Evolutionary conservation across 2,113 vertebrate genomes (phyloP), one percentile per base, ranked within the genome.

Genomic region (Caranx ignobilis): DNA sequence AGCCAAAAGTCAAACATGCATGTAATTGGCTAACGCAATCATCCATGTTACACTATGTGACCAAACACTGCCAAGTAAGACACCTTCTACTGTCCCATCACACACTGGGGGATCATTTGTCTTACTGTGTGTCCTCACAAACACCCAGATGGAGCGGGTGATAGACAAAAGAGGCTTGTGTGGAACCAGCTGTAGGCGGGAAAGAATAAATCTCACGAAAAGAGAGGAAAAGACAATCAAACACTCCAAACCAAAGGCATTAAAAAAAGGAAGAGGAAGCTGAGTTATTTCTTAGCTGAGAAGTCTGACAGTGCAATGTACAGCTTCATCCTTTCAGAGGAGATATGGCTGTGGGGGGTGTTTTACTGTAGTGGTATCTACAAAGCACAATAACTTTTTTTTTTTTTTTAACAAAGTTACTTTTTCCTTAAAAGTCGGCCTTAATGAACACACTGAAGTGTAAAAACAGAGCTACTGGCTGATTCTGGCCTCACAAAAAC

Each of bases 11-110:
- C 81, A 85, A 91, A 90, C 81, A 68, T 10, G 79, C 83, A 55
- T 84, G 86, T 89, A 90, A 91, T 85, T 82, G 83, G 55, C 77
- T 82, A 87, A 81, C 1, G 12, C 75, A 72, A 34, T 72, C 75
- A 62, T 31, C 71, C 75, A 47, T 87, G 79, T 79, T 55, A 50
- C 73, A 67, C 47, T 37, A 43, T 54, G 67, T 37, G 12, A 35
- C 32, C 61, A 39, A 10, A 56, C 55, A 0, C 34, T 54, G 83
- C 37, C 54, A 56, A n/a, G 56, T 26, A 55, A 82, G 39, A 57
- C 62, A 39, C 59, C 64, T n/a, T 75, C n/a, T 35, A 10, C 59
- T 21, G 35, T 59, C 37, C 31, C 21, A 19, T 59, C 32, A 35
- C 43, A 66, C 43, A 19, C 13, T 3, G 18, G 3, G 61, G 34